A percentile compares a stretch with the other conserved stretches of the same genome.
Evolutionary conservation across 2,888 invertebrate genomes (phyloP).

Genomic region (Temnothorax ravouxi): DNA sequence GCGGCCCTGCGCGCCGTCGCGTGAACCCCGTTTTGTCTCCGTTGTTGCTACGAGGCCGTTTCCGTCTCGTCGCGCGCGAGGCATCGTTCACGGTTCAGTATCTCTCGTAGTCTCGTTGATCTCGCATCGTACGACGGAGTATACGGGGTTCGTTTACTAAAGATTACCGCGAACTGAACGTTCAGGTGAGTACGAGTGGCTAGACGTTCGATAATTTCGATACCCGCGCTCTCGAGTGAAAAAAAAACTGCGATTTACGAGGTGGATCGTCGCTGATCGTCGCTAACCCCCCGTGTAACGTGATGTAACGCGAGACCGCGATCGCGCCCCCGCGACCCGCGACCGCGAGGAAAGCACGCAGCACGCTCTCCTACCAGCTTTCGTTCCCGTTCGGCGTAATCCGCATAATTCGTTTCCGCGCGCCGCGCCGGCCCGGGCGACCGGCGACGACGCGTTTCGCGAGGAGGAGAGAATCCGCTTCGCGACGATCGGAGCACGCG

Average conservation of each 20-base stretch:
- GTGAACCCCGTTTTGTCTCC: constrained; percentile 82
- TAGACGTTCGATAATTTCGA: background rate
- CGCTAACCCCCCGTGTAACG: background rate
- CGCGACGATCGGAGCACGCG: too few species aligned
- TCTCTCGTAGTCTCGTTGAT: constrained; percentile 71
- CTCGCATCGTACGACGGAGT: constrained; percentile 51
- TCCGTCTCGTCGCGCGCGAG: constrained; percentile 67
- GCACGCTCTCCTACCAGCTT: background rate
- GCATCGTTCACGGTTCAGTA: constrained; percentile 80
- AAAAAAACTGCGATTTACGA: too few species aligned
- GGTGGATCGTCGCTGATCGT: too few species aligned
- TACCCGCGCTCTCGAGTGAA: background rate
- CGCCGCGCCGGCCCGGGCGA: too few species aligned
- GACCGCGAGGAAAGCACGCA: background rate
- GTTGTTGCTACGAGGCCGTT: constrained; percentile 77
- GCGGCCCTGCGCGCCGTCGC: constrained; percentile 58
- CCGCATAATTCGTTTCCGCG: background rate
- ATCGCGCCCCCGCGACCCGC: too few species aligned
- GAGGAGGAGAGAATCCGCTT: background rate
- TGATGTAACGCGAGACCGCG: background rate
- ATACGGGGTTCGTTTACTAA: background rate
- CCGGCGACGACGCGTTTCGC: too few species aligned
- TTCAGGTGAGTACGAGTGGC: constrained; percentile 34
- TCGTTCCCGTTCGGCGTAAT: background rate
- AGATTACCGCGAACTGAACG: background rate